phyloP scores from a whole-genome alignment of 2,797 vertebrate genomes.

The Hydrocynus forskahlii region DNA sequence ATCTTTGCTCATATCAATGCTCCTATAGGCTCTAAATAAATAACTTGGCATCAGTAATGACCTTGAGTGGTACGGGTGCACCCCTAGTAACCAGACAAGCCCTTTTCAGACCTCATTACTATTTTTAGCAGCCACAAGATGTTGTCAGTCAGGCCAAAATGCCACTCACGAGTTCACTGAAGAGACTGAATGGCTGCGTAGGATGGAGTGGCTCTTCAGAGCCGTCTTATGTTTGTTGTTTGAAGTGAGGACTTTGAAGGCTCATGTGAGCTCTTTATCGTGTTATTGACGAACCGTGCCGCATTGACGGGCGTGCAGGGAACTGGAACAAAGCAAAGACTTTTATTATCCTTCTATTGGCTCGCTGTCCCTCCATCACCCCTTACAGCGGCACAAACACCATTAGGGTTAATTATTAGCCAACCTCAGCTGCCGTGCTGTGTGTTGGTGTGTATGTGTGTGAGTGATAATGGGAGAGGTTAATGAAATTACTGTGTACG shows the following conservation, averaged over 20 bases:
- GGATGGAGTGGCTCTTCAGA: neutral
- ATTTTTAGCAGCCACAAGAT: slow-evolving; percentile 3
- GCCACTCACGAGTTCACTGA: neutral
- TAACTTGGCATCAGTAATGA: neutral
- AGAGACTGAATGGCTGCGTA: neutral
- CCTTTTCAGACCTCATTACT: neutral
- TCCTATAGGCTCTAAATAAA: neutral
- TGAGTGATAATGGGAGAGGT: neutral
- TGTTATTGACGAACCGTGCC: neutral
- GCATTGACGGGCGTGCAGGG: too few relatives aligned
- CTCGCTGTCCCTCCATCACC: slow-evolving; percentile 17
- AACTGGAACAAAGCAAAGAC: neutral
- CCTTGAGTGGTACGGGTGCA: neutral
- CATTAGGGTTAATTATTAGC: slow-evolving; percentile 49
- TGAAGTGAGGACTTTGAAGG: neutral
- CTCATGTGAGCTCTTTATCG: neutral
- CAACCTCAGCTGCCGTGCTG: neutral
- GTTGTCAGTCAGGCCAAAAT: slow-evolving; percentile 3
- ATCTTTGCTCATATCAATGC: neutral
- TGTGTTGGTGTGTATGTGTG: slow-evolving; percentile 12
- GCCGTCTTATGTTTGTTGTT: neutral
- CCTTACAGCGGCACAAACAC: slow-evolving; percentile 37
- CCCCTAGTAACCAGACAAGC: neutral
- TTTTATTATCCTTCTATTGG: neutral
- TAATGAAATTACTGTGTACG: neutral